Percentiles rank a stretch among this genome's conserved stretches.
phyloP scores from a whole-genome alignment of 2,113 vertebrate species.

The Cyrtonyx montezumae region DNA sequence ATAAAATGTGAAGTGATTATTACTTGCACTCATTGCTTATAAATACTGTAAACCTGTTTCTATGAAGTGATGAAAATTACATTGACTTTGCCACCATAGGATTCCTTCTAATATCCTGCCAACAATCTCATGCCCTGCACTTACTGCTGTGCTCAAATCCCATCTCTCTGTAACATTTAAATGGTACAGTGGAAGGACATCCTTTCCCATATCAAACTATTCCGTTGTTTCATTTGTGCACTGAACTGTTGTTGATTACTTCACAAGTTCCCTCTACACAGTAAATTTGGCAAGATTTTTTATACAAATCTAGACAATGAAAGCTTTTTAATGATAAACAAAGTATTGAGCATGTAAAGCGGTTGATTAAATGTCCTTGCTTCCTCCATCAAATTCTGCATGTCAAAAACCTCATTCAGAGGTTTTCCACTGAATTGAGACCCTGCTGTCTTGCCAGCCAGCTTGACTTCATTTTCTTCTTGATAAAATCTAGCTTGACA shows the following conservation, averaged over 20 bases:
- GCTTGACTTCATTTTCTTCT: slow-evolving; percentile 54
- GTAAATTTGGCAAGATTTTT: not conserved
- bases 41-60: not conserved
- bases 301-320: not conserved
- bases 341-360: not conserved
- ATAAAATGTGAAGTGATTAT: slow-evolving; percentile 32
- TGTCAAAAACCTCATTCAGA: slow-evolving; percentile 6
- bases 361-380: slow-evolving; percentile 20
- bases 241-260: not conserved
- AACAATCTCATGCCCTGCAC: not conserved
- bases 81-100: slow-evolving; percentile 24
- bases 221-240: not conserved
- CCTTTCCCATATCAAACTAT: not conserved
- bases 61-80: slow-evolving; percentile 14
- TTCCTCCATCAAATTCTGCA: not conserved
- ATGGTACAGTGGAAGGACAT: not conserved
- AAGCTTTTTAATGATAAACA: slow-evolving; percentile 1
- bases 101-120: slow-evolving; percentile 38
- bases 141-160: slow-evolving; percentile 32
- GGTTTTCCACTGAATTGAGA: slow-evolving; percentile 5
- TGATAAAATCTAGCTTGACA: slow-evolving; percentile 50
- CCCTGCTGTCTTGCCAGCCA: not conserved
- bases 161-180: not conserved
- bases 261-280: not conserved
- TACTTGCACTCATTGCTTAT: not conserved